Base-by-base conservation (phyloP, 2,797 vertebrate species). In the Tapirus indicus region DNA sequence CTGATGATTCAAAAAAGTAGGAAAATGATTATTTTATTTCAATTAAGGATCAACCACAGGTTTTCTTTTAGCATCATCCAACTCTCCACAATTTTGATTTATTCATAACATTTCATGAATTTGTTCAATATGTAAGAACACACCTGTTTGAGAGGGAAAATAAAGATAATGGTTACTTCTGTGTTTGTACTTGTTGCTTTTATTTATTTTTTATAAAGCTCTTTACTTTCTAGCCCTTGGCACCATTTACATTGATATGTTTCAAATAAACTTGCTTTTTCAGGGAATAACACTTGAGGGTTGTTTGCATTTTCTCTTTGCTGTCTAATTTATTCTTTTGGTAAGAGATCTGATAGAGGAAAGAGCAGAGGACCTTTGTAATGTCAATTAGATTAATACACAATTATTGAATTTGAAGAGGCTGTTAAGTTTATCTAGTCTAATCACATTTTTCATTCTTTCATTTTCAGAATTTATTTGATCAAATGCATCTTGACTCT, bases 401-500 rank as follows among this genome's bases (percentile, higher is more conserved):
- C 54, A 79, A 66, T 58, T 77, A 32, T 3, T 27, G 47, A 95
- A 69, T 83, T 69, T 72, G 41, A 95, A 72, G 13, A 49, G 25
- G 23, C 20, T n/a, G 29, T 29, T 74, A 88, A 94, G 7, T 72
- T 82, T 74, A 60, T 41, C 27, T 88, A 54, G 11, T 44, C 17
- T 89, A 72, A 83, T 14, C n/a, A 64, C 17, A 23, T 64, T 90
- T 92, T 75, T 56, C 7, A 91, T 38, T 38, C 14, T 79, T 87
- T 93, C 16, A 72, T 78, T 90, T 91, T 71, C 47, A 96, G 85
- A 79, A 83, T 52, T 64, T 72, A 47, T 88, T 85, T 91, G 35
- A 58, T 88, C 32, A 83, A 86, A 88, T 83, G 8, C n/a, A 71
- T 75, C 41, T 80, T 68, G 14, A 66, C 27, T 78, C 41, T 74